Evolutionary conservation across 1,140 invertebrate genomes (phyloP).

Genomic region (Calycopis cecrops): DNA sequence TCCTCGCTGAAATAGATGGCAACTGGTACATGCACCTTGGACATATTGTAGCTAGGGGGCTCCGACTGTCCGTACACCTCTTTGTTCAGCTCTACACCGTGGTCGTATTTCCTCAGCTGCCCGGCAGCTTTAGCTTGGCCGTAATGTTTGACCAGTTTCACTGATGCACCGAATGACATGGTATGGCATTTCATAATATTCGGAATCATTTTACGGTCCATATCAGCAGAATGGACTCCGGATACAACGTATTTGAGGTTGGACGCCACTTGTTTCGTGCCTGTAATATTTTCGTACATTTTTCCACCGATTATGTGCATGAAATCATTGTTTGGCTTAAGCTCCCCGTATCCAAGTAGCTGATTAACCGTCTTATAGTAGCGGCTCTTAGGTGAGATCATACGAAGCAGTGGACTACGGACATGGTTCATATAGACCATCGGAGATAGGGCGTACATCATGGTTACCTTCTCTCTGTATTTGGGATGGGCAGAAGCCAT

Average conservation of each 20-base stretch:
- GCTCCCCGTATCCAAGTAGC: slow-evolving; percentile 74
- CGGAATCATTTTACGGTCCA: slow-evolving; percentile 76
- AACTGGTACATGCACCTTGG: slow-evolving; percentile 78
- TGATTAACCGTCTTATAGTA: slow-evolving; percentile 76
- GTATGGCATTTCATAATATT: slow-evolving; percentile 84
- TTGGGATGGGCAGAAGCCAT: slow-evolving; percentile 76
- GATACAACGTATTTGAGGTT: slow-evolving; percentile 77
- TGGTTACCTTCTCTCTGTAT: slow-evolving; percentile 81
- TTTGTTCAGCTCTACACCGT: too few relatives aligned
- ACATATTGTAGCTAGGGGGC: slow-evolving; percentile 80
- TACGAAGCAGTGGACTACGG: slow-evolving; percentile 75
- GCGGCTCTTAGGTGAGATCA: slow-evolving; percentile 67
- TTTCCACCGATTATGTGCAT: slow-evolving; percentile 43
- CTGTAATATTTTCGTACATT: slow-evolving; percentile 60
- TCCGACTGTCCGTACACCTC: slow-evolving; percentile 67
- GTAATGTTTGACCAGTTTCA: slow-evolving; percentile 84
- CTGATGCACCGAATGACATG: slow-evolving; percentile 86
- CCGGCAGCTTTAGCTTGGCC: slow-evolving; percentile 75
- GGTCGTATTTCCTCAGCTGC: slow-evolving; percentile 70
- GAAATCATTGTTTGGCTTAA: slow-evolving; percentile 74
- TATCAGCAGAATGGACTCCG: slow-evolving; percentile 70
- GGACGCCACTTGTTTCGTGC: slow-evolving; percentile 74
- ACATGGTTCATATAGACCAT: too few relatives aligned
- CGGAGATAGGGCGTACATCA: too few relatives aligned
- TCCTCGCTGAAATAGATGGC: too few relatives aligned